Evolutionary conservation across 2,888 invertebrate species (phyloP).

Genomic region (Mimumesa dahlbomi): DNA sequence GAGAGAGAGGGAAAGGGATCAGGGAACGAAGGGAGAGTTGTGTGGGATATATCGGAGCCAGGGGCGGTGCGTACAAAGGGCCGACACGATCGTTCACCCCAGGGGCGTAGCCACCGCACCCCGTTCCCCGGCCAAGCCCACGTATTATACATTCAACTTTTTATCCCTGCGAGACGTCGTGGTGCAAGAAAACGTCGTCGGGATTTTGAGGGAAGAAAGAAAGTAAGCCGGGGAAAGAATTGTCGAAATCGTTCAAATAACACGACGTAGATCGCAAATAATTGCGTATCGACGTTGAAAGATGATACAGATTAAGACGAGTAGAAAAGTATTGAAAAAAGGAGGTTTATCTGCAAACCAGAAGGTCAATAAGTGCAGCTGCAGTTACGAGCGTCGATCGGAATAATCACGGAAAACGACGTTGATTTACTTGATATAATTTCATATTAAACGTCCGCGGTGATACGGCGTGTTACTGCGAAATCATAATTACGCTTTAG

Average conservation of each 20-base stretch:
- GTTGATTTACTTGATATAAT: too few species aligned
- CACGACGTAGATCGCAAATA: too few species aligned
- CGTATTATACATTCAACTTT: conserved; percentile 62
- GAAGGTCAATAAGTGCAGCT: too few species aligned
- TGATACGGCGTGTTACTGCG: too few species aligned
- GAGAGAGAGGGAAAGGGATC: conserved; percentile 16
- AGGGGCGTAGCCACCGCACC: conserved; percentile 64
- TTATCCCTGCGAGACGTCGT: conserved; percentile 36
- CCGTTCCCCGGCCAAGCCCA: conserved; percentile 61
- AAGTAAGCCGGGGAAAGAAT: neutral
- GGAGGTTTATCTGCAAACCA: too few species aligned
- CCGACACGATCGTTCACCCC: conserved; percentile 70
- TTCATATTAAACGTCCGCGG: too few species aligned
- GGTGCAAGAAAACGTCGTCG: conserved; percentile 13
- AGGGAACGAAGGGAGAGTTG: conserved; percentile 32
- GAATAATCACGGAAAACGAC: too few species aligned
- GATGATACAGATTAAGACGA: too few species aligned
- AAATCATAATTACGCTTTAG: too few species aligned
- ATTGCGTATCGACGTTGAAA: too few species aligned
- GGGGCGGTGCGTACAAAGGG: conserved; percentile 67
- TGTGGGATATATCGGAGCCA: conserved; percentile 58
- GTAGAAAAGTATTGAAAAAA: too few species aligned
- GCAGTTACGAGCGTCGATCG: too few species aligned
- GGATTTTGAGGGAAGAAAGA: neutral
- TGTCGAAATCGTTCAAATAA: neutral